Evolutionary conservation across 2,113 vertebrate genomes (phyloP).

Genomic region (Micronycteris hirsuta): DNA sequence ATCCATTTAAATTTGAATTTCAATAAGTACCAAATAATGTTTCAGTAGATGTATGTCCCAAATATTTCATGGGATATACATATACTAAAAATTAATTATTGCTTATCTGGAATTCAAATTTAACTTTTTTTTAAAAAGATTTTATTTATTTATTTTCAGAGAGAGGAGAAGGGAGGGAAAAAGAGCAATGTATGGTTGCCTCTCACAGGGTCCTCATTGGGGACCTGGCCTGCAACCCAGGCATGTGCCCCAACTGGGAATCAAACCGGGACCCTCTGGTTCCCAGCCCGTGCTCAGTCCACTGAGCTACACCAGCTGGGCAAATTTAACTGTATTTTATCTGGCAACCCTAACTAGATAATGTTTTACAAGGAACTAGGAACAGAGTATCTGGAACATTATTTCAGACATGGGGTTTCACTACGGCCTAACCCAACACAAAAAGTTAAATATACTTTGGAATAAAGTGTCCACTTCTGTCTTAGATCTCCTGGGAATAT

Average conservation of each 20-base stretch:
- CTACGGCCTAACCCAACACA: neutral
- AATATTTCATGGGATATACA: neutral
- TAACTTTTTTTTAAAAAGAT: too few species aligned
- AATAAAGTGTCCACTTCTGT: neutral
- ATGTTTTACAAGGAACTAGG: neutral
- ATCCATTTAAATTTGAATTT: slow-evolving; percentile 9
- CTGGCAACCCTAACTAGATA: neutral
- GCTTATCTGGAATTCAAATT: slow-evolving; percentile 26
- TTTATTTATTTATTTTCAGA: too few species aligned
- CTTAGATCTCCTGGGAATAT: neutral
- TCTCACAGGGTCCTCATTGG: too few species aligned
- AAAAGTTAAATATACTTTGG: slow-evolving; percentile 9
- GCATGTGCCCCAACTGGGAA: too few species aligned
- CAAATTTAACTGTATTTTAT: slow-evolving; percentile 24
- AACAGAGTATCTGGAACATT: neutral
- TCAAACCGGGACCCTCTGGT: too few species aligned
- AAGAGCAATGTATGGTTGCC: too few species aligned
- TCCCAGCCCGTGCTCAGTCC: too few species aligned
- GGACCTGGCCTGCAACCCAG: too few species aligned
- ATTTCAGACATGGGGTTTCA: neutral
- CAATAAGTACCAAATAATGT: neutral
- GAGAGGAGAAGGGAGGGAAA: too few species aligned
- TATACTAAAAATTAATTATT: neutral
- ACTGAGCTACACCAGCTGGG: too few species aligned
- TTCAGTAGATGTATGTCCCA: neutral